A percentile compares a stretch with the other conserved stretches of the same genome.
Conservation (phyloP, 2,888 invertebrate genomes). For the Drosophila tripunctata region DNA sequence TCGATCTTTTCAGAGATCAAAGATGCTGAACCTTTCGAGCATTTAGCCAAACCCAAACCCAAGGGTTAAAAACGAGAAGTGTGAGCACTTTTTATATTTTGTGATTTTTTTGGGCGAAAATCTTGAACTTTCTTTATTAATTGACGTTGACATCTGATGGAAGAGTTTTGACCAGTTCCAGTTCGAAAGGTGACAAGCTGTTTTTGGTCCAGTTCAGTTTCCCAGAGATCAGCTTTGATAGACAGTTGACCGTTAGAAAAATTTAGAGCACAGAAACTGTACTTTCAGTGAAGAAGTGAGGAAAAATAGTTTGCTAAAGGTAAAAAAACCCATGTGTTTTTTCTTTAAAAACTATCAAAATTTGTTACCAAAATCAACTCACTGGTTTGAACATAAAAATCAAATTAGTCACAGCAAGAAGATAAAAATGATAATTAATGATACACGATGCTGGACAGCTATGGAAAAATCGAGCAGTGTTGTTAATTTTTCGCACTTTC, state of each 20-base stretch:
- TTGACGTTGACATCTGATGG: slow-evolving; percentile 54
- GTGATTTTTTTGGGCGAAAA: slow-evolving; percentile 22
- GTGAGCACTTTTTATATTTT: slow-evolving; percentile 31
- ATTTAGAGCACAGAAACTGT: no score
- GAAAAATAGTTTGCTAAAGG: neutral
- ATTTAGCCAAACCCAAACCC: slow-evolving; percentile 19
- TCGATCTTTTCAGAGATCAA: slow-evolving; percentile 58
- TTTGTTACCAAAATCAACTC: slow-evolving; percentile 9
- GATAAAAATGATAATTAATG: slow-evolving; percentile 78
- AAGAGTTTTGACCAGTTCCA: slow-evolving; percentile 22
- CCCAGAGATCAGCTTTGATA: slow-evolving; percentile 41
- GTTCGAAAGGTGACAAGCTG: slow-evolving; percentile 65
- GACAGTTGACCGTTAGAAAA: slow-evolving; percentile 74
- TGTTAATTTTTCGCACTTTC: slow-evolving; percentile 45
- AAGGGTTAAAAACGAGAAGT: slow-evolving; percentile 47
- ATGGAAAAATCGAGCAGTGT: slow-evolving; percentile 31
- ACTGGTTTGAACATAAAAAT: slow-evolving; percentile 70
- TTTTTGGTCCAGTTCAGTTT: slow-evolving; percentile 59
- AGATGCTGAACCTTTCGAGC: slow-evolving; percentile 48
- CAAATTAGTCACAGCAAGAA: slow-evolving; percentile 79
- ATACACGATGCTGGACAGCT: slow-evolving; percentile 33
- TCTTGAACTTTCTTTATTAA: slow-evolving; percentile 74
- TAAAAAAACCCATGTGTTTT: neutral
- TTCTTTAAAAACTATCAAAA: neutral
- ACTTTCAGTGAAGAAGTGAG: neutral